Evolutionary conservation across 2,113 vertebrate species (phyloP), one percentile per base, ranked within the genome.

Genomic region (Hippocampus comes): DNA sequence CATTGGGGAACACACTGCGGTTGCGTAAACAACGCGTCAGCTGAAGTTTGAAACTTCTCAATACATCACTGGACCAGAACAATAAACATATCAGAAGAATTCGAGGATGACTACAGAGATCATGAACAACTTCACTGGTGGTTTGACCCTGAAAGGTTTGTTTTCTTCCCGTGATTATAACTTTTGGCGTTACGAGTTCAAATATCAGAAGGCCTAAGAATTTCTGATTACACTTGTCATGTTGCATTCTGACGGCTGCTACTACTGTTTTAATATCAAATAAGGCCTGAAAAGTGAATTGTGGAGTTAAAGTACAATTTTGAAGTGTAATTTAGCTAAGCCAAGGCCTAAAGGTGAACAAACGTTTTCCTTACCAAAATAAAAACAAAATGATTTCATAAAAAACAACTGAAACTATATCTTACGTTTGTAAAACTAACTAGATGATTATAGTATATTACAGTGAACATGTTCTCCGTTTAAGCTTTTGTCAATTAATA

Each of bases 111-210:
- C 30, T 49, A 63, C 55, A 18, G 71, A 14, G 18, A 67, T 14
- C 34, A 55, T 68, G 41, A 46, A n/a, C 14, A 53, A 46, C 53
- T 42, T 76, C 30, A n/a, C 67, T 3, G 41, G 61, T 60, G 51
- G 61, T 30, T 81, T 67, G 27, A 77, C 38, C 81, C 68, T 57
- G 12, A 82, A 84, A 91, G 85, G 90, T 91, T 70, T 53, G 86
- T 68, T 75, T 6, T 55, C 6, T 49, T 56, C 4, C 12, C 14
- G 9, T 53, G 6, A n/a, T 10, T 25, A 7, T 49, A 30, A 34
- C 30, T 18, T 59, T 70, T 48, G 4, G 30, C 30, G 65, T 71
- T 23, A 43, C 27, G 25, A 61, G 18, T 20, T 34, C 30, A 30
- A 15, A 30, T 60, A 2, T 60, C 59, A 30, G 57, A 59, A 5